These are phyloP conservation scores for Papilio polytes DNA, from an alignment of 1,140 invertebrate genomes.

Conservation along the genomic window DNA sequence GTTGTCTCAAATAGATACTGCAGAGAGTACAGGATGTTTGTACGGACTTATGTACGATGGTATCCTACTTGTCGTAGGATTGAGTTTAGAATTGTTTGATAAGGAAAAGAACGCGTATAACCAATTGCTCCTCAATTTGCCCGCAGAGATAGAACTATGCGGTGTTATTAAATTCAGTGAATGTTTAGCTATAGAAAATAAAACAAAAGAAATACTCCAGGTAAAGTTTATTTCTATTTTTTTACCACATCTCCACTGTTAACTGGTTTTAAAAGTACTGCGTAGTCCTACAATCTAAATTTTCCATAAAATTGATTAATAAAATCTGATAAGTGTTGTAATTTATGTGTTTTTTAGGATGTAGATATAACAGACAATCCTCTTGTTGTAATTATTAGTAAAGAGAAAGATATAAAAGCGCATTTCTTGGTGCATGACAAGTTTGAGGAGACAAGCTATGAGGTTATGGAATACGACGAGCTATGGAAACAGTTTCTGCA, in stretches of 20 bases:
- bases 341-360: conserved; percentile 78
- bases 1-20: conserved; percentile 76
- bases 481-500: conserved; percentile 88
- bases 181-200: conserved; percentile 80
- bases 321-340: too few relatives aligned
- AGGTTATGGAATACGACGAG: conserved; percentile 85
- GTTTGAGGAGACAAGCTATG: conserved; percentile 86
- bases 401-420: conserved; percentile 85
- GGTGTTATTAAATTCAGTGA: conserved; percentile 88
- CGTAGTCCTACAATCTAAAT: background rate
- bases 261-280: background rate
- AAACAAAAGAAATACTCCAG: conserved; percentile 86
- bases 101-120: conserved; percentile 83
- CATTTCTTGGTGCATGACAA: conserved; percentile 89
- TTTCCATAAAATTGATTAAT: too few relatives aligned
- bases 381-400: conserved; percentile 86
- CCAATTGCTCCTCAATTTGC: conserved; percentile 87
- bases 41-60: conserved; percentile 90
- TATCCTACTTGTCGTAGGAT: conserved; percentile 87
- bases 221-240: conserved; percentile 60
- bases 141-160: conserved; percentile 90
- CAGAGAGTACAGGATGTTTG: conserved; percentile 87
- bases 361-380: conserved; percentile 91
- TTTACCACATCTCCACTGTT: background rate
- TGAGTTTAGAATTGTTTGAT: conserved; percentile 85